These are phyloP conservation scores for Irena cyanogastra DNA, from an alignment of 2,113 vertebrate genomes.

Conservation along the genomic window DNA sequence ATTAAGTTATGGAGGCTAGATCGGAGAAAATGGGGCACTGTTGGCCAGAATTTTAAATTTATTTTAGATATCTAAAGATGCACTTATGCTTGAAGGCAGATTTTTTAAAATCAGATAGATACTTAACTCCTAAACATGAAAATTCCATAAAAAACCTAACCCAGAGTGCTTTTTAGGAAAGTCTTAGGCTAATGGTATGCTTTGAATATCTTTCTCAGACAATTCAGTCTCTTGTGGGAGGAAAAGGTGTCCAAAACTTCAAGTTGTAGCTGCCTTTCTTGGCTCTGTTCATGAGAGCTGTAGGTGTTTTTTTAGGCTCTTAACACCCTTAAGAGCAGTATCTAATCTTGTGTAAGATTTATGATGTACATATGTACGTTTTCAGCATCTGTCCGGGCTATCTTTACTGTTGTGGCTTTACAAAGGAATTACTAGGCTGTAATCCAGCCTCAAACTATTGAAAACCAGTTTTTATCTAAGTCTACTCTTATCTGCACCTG, in stretches of 20 bases:
- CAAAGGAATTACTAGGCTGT: neutral
- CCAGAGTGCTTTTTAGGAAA: neutral
- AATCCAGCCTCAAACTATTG: neutral
- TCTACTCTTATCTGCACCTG: constrained; percentile 1
- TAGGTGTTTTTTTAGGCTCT: neutral
- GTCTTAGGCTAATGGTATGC: neutral
- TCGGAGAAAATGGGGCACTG: neutral
- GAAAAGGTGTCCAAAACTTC: neutral
- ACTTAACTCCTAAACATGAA: neutral
- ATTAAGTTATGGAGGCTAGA: constrained; percentile 22
- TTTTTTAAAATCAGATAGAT: neutral
- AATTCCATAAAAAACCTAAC: neutral
- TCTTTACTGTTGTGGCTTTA: constrained; percentile 10
- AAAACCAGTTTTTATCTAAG: constrained; percentile 11
- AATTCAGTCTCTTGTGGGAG: neutral
- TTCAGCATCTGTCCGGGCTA: neutral
- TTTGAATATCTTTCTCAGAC: neutral
- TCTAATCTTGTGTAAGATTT: neutral
- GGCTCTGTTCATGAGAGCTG: neutral
- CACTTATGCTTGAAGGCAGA: neutral
- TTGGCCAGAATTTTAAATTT: neutral
- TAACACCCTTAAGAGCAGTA: neutral
- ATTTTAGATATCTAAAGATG: neutral
- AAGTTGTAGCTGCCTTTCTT: neutral
- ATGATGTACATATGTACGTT: neutral